Evolutionary conservation across 1,140 invertebrate genomes (phyloP), one percentile per base, ranked within the genome.

Genomic region (Drosophila elegans): DNA sequence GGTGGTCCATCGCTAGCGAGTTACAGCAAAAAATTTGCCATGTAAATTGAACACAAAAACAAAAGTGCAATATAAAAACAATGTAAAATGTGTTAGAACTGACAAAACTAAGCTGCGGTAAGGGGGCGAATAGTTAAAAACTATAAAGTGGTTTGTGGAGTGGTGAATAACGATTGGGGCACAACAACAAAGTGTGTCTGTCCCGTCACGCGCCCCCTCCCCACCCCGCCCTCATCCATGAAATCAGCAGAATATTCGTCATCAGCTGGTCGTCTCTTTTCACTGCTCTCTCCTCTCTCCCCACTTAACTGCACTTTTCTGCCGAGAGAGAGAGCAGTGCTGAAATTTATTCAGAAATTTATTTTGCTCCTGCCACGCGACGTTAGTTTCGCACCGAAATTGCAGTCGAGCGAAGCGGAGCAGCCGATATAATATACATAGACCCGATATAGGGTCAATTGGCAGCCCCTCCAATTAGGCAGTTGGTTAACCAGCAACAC

Each of bases 161-260:
- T 29, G 25, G 21, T 4, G 4, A 32, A 49, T 9, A 21, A 3
- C 21, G 13, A 36, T 11, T 7, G 10, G 16, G 12, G 10, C 11
- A 61, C 13, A 49, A 10, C 16, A 34, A 49, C 68, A 74, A 74
- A 64, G 41, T 59, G 51, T 77, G 41, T 52, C 62, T 57, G 73
- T 38, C 63, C 48, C 64, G 68, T 72, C 68, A 72, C 67, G 59
- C 25, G 71, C 72, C 61, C 39, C 48, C 34, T 34, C 48, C 34
- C 7, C 9, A 10, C 32, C 36, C 34, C 56, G 13, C 4, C 36
- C 13, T 16, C 29, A 2, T 32, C n/a, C 12, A n/a, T 52, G 52
- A 72, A 76, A 79, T 71, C 66, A 71, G 66, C 64, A 72, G 72
- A 82, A 89, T 74, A 88, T 88, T 88, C 83, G 83, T 88, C 83